Evolutionary conservation across 2,113 vertebrate genomes (phyloP), one percentile per base, ranked within the genome.

Genomic region (Smithornis capensis): DNA sequence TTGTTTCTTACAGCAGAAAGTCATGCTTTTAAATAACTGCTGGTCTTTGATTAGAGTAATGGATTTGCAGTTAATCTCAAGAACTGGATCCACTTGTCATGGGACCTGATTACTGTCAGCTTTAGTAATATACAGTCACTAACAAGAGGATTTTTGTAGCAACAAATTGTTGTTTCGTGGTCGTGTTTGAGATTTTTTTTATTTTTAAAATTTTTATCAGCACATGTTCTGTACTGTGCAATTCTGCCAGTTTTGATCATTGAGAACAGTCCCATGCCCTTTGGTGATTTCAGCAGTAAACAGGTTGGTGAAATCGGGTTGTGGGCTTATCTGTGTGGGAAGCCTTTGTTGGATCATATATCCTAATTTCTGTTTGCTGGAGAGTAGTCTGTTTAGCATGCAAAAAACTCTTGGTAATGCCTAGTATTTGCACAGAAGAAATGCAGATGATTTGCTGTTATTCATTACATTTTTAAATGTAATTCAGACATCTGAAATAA

Each of bases 1-100:
- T 74, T 38, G 11, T 81, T 86, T 38, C 57, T 81, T 87, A 27
- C 40, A 76, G 28, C 27, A 50, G 64, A 63, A 37, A 5, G 7
- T 85, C 3, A 0, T 33, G 33, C 45, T 70, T 84, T 62, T 78
- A 76, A 83, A 59, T 86, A 75, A 68, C 19, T 7, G 11, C 40
- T 64, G 27, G 7, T 35, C 31, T 73, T 87, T 75, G 69, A 81
- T 92, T 86, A 68, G 80, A 56, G 33, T 89, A 74, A 49, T 78
- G 84, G 56, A 47, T 94, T 96, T 84, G 70, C 44, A 16, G 56
- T 56, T 95, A 92, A 87, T 91, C 92, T 87, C 22, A 7, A 67
- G 74, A 84, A 82, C 18, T 89, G 47, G 29, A 52, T 67, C 38
- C 19, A 56, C 44, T 29, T 63, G 21, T 50, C 6, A 4, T 24